phyloP scores from a whole-genome alignment of 2,888 invertebrate species.

The Salticus scenicus region DNA sequence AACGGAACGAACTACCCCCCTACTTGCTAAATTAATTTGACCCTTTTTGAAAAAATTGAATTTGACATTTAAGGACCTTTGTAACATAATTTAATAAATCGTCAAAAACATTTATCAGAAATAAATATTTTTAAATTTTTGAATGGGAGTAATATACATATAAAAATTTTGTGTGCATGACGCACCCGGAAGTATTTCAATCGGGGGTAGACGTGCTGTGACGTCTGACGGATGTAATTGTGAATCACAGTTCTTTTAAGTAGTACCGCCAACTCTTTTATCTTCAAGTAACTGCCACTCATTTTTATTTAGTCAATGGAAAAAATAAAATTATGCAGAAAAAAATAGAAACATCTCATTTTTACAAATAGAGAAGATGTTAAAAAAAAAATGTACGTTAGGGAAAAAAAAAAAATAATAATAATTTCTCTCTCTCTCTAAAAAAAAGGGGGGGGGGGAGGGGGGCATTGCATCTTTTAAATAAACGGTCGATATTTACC shows the following conservation, averaged over 20 bases:
- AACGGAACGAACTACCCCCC: no score
- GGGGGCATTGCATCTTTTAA: no score
- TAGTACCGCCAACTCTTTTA: not conserved
- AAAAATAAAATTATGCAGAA: not conserved
- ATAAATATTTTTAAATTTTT: not conserved
- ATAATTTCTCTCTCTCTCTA: no score
- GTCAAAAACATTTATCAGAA: no score
- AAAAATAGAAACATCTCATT: not conserved
- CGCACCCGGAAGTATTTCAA: not conserved
- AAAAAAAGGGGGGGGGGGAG: no score
- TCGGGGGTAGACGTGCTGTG: not conserved
- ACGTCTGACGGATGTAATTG: not conserved
- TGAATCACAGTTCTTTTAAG: not conserved
- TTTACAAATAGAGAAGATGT: not conserved
- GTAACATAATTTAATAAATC: no score
- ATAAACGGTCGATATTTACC: no score
- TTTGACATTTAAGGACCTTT: no score
- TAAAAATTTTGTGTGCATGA: not conserved
- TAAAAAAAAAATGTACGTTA: not conserved
- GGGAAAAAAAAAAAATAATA: no score
- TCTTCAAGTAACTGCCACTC: not conserved
- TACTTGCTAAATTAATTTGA: no score
- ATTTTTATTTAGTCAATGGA: not conserved
- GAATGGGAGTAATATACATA: not conserved
- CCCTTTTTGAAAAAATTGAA: no score